A percentile compares a stretch with the other conserved stretches of the same genome.
Evolutionary conservation across 2,888 invertebrate species (phyloP).

Genomic region (Apodemia hepburni): DNA sequence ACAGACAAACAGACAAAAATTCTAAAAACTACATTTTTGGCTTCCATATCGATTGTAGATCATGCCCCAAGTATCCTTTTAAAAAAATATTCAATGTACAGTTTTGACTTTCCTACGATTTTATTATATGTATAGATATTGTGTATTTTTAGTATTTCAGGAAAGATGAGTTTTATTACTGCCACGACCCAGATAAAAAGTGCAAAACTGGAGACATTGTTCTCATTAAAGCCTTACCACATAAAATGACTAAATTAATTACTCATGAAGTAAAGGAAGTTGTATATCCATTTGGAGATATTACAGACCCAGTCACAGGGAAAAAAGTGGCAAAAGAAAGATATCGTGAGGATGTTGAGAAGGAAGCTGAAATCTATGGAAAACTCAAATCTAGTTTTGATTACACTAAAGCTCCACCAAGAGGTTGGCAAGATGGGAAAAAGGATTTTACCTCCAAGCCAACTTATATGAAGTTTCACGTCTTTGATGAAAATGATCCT

Average conservation of each 20-base stretch:
- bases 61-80: too few species aligned
- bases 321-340: slow-evolving; percentile 86
- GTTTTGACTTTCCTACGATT: too few species aligned
- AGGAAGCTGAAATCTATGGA: slow-evolving; percentile 84
- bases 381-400: slow-evolving; percentile 84
- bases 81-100: too few species aligned
- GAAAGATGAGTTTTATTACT: slow-evolving; percentile 86
- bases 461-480: slow-evolving; percentile 89
- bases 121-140: too few species aligned
- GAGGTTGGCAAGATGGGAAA: slow-evolving; percentile 91
- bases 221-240: slow-evolving; percentile 86
- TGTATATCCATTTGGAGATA: slow-evolving; percentile 90
- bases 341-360: slow-evolving; percentile 88
- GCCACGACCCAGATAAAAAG: slow-evolving; percentile 87
- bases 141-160: slow-evolving; percentile 84
- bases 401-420: slow-evolving; percentile 87
- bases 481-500: slow-evolving; percentile 86
- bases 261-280: slow-evolving; percentile 90
- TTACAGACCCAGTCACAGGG: slow-evolving; percentile 92
- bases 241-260: slow-evolving; percentile 87
- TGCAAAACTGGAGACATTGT: slow-evolving; percentile 93
- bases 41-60: too few species aligned
- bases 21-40: too few species aligned
- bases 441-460: slow-evolving; percentile 90
- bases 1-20: too few species aligned